A percentile compares a stretch with the other conserved stretches of the same genome.
phyloP scores from a whole-genome alignment of 2,113 vertebrate species.

The Syngnathoides biaculeatus region DNA sequence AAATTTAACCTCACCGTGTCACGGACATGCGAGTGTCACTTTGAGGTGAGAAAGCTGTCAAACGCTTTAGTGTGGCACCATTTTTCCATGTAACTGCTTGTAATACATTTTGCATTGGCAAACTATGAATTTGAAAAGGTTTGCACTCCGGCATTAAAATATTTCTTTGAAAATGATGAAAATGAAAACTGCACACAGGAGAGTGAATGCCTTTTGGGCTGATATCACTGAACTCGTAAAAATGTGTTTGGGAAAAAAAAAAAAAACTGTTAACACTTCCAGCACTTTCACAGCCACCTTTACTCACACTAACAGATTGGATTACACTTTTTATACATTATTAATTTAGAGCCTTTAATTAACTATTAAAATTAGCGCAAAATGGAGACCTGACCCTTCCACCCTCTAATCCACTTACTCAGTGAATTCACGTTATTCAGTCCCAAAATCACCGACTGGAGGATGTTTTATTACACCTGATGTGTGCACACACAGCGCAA shows the following conservation, averaged over 20 bases:
- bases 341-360: conserved; percentile 19
- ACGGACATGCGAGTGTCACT: conserved; percentile 21
- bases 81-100: background rate
- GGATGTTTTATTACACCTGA: conserved; percentile 22
- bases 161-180: background rate
- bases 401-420: conserved; percentile 28
- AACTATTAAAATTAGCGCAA: conserved; percentile 32
- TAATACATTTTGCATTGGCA: background rate
- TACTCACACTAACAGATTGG: conserved; percentile 11
- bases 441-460: conserved; percentile 15
- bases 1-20: conserved; percentile 18
- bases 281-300: conserved; percentile 17
- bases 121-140: background rate
- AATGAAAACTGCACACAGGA: background rate
- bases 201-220: background rate
- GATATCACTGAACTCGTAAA: conserved; percentile 18
- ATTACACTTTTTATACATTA: conserved; percentile 14
- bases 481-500: background rate
- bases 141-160: background rate
- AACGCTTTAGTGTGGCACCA: background rate
- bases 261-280: background rate
- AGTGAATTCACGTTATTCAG: conserved; percentile 29
- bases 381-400: conserved; percentile 23
- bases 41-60: conserved; percentile 22
- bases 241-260: conserved; percentile 1